phyloP scores from a whole-genome alignment of 2,113 vertebrate genomes.

The Epinephelus fuscoguttatus region DNA sequence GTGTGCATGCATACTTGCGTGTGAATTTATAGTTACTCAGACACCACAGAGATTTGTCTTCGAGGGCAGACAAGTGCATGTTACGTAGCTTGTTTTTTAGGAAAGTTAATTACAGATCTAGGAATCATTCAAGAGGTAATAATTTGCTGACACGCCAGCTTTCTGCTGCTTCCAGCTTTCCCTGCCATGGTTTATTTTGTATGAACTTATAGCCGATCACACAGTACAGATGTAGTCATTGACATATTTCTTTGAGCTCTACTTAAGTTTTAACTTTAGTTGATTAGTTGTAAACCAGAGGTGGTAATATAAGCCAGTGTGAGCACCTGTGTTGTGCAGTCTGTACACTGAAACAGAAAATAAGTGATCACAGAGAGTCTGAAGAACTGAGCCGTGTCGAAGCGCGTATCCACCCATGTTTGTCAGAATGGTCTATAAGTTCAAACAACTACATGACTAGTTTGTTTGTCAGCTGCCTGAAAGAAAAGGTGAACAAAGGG shows the following conservation, averaged over 20 bases:
- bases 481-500: neutral
- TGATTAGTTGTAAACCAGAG: slow-evolving; percentile 6
- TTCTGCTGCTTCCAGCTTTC: slow-evolving; percentile 4
- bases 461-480: neutral
- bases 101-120: slow-evolving; percentile 32
- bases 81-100: slow-evolving; percentile 19
- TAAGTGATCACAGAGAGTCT: neutral
- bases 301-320: neutral
- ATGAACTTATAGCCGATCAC: neutral
- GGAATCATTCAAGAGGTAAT: slow-evolving; percentile 32
- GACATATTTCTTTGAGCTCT: neutral
- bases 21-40: slow-evolving; percentile 48
- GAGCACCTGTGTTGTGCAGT: neutral
- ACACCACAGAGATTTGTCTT: slow-evolving; percentile 24
- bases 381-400: neutral
- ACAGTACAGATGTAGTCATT: neutral
- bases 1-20: slow-evolving; percentile 19
- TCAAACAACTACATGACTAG: neutral
- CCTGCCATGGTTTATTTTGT: neutral
- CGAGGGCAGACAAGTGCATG: neutral
- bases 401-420: neutral
- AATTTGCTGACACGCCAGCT: neutral
- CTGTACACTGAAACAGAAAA: neutral
- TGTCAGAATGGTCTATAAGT: neutral
- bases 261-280: neutral